Conservation (phyloP, 2,888 invertebrate species). For the Synergus gifuensis region DNA sequence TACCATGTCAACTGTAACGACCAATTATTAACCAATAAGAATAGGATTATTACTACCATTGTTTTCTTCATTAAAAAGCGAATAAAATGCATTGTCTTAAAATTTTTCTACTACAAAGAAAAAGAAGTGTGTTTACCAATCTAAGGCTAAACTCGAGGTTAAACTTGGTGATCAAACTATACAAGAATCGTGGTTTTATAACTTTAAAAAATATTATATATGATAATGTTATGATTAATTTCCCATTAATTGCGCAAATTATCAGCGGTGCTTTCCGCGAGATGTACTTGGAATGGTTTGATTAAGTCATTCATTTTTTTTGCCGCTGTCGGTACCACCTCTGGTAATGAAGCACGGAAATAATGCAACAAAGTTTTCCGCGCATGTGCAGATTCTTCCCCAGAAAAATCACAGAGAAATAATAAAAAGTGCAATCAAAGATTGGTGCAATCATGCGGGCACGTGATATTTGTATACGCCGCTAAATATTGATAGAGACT, state of each 20-base stretch:
- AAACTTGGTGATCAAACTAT: too few relatives aligned
- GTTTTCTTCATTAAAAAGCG: too few relatives aligned
- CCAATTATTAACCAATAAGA: too few relatives aligned
- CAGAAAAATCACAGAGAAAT: background rate
- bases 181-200: too few relatives aligned
- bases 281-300: background rate
- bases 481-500: conserved; percentile 19
- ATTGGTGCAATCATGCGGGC: background rate
- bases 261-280: background rate
- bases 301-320: background rate
- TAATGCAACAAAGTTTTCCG: background rate
- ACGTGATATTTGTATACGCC: background rate
- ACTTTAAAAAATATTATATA: too few relatives aligned
- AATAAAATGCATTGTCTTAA: too few relatives aligned
- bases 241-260: background rate
- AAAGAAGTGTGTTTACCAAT: too few relatives aligned
- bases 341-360: background rate
- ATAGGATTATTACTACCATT: too few relatives aligned
- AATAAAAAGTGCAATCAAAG: background rate
- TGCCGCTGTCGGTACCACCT: background rate
- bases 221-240: too few relatives aligned
- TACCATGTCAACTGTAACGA: too few relatives aligned
- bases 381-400: background rate
- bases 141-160: too few relatives aligned
- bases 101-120: too few relatives aligned